A percentile compares a stretch with the other conserved stretches of the same genome.
Conservation (phyloP, 2,113 vertebrate species). For the Varanus komodoensis region DNA sequence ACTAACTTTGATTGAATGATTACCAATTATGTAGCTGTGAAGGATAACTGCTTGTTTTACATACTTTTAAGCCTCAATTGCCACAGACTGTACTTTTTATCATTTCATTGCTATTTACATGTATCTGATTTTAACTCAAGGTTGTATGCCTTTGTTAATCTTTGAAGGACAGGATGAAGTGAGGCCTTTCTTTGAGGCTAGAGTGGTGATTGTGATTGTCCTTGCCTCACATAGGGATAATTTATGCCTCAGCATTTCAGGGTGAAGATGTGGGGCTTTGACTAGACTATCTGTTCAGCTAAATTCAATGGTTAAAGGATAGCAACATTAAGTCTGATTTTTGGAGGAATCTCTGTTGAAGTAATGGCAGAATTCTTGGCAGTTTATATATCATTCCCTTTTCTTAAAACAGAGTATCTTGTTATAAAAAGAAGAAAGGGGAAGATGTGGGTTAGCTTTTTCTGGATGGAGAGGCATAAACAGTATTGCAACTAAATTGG, state of each 20-base stretch:
- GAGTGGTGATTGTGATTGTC: neutral
- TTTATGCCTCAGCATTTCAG: neutral
- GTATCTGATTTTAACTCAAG: neutral
- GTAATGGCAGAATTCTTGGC: neutral
- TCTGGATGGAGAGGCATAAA: neutral
- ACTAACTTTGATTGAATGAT: neutral
- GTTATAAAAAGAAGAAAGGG: neutral
- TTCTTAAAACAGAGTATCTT: neutral
- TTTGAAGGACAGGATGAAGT: neutral
- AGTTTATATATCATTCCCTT: neutral
- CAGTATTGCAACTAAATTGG: neutral
- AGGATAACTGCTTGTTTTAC: neutral
- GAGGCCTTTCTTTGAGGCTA: neutral
- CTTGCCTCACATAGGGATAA: neutral
- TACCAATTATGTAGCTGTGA: no score
- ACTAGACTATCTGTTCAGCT: neutral
- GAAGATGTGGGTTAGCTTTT: accelerated
- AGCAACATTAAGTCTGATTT: neutral
- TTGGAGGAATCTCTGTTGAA: neutral
- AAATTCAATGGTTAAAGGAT: neutral
- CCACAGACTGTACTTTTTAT: neutral
- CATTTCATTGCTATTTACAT: neutral
- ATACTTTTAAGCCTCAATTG: neutral
- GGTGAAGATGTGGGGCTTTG: neutral
- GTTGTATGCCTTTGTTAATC: no score